These are phyloP conservation scores for Hesperia comma DNA, from an alignment of 2,888 invertebrate genomes.

Conservation along the genomic window DNA sequence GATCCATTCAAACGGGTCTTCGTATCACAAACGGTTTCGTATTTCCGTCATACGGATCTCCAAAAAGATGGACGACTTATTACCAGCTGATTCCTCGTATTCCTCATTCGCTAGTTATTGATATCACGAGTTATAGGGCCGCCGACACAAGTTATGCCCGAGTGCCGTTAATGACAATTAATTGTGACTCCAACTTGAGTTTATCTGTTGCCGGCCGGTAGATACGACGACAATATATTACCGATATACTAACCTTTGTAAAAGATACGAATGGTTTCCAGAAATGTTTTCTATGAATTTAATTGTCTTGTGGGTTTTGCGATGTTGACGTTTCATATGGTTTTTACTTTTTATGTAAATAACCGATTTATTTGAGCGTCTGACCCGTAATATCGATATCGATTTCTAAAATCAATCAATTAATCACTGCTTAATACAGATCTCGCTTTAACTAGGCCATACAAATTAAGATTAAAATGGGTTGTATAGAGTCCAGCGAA, in stretches of 20 bases:
- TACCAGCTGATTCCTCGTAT: conserved; percentile 27
- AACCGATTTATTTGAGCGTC: no score
- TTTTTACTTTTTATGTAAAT: no score
- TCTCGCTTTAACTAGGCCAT: no score
- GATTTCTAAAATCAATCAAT: no score
- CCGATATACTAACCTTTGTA: conserved; percentile 21
- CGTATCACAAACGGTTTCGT: background rate
- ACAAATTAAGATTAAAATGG: no score
- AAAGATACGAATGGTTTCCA: conserved; percentile 7
- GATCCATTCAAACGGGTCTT: no score
- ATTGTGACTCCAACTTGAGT: conserved; percentile 26
- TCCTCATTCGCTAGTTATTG: conserved; percentile 32
- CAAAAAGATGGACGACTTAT: conserved; percentile 23
- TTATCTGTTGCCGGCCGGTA: conserved; percentile 28
- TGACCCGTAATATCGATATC: no score
- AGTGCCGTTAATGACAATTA: conserved; percentile 33
- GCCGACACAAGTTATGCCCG: conserved; percentile 24
- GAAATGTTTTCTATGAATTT: background rate
- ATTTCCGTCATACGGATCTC: background rate
- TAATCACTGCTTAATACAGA: no score
- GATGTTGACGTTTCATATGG: no score
- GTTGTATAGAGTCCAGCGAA: no score
- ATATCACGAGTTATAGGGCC: conserved; percentile 28
- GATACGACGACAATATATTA: conserved; percentile 11
- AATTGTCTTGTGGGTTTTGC: background rate